These are phyloP conservation scores for Narcine bancroftii DNA, from an alignment of 2,113 vertebrate species.

Conservation along the genomic window DNA sequence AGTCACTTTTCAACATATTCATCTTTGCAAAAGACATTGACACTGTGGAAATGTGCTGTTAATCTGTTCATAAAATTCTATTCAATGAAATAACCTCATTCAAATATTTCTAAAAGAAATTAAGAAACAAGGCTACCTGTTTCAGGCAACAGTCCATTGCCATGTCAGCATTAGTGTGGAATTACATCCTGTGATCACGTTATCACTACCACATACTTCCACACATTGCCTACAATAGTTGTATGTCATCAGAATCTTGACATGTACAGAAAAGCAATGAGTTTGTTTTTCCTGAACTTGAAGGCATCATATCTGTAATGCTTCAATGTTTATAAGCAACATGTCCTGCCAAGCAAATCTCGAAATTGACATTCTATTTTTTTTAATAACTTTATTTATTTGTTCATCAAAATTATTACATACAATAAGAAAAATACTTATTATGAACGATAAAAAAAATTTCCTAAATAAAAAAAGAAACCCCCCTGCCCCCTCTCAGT, in stretches of 20 bases:
- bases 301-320: background rate
- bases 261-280: background rate
- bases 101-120: background rate
- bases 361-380: no score
- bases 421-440: no score
- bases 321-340: background rate
- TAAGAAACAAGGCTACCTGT: background rate
- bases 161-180: background rate
- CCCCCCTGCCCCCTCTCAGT: no score
- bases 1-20: background rate
- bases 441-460: no score
- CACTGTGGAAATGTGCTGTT: background rate
- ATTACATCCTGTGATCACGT: background rate
- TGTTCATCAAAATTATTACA: no score
- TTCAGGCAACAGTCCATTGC: background rate
- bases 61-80: background rate
- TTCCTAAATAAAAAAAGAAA: no score
- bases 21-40: background rate
- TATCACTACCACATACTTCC: background rate
- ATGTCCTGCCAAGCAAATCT: background rate
- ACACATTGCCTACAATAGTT: background rate
- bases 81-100: background rate
- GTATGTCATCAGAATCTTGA: background rate
- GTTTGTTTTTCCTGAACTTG: background rate
- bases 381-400: no score